These are phyloP conservation scores for Ophioderma brevispina DNA, from an alignment of 35 echinoderm and acorn worm genomes.

Conservation along the genomic window DNA sequence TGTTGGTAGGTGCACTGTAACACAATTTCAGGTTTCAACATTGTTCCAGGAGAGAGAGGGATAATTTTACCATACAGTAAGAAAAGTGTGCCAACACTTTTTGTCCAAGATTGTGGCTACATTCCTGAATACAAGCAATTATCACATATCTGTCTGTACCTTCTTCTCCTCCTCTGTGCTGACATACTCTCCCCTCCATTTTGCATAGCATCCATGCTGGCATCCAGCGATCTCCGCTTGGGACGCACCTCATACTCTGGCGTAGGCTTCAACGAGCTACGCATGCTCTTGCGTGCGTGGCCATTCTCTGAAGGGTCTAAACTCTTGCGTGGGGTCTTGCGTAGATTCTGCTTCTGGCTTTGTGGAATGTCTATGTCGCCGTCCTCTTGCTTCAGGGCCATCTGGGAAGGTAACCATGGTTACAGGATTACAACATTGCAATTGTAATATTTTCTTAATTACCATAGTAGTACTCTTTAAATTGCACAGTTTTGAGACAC, in stretches of 20 bases:
- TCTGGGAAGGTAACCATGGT: no score
- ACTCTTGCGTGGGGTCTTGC: slow-evolving; percentile 71
- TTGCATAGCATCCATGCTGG: neutral
- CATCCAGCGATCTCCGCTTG: slow-evolving; percentile 57
- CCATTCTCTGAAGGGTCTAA: slow-evolving; percentile 30
- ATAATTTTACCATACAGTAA: no score
- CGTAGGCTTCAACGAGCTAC: slow-evolving; percentile 69
- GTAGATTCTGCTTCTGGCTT: slow-evolving; percentile 69
- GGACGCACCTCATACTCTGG: slow-evolving; percentile 47
- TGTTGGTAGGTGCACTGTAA: no score
- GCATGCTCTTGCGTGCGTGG: slow-evolving; percentile 80
- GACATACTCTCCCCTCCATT: slow-evolving; percentile 27
- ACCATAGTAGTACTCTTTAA: no score
- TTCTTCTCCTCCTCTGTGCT: slow-evolving; percentile 67
- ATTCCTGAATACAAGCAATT: no score
- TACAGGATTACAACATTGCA: no score
- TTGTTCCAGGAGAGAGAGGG: no score
- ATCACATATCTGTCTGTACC: neutral
- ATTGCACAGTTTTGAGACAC: no score
- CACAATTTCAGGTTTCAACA: no score
- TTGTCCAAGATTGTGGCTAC: no score
- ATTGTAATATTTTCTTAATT: no score
- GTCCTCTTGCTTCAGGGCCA: slow-evolving; percentile 92
- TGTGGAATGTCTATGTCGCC: slow-evolving; percentile 92
- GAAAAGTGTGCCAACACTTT: no score